Conservation (phyloP, 2,888 invertebrate genomes). For the Steromphala cineraria region DNA sequence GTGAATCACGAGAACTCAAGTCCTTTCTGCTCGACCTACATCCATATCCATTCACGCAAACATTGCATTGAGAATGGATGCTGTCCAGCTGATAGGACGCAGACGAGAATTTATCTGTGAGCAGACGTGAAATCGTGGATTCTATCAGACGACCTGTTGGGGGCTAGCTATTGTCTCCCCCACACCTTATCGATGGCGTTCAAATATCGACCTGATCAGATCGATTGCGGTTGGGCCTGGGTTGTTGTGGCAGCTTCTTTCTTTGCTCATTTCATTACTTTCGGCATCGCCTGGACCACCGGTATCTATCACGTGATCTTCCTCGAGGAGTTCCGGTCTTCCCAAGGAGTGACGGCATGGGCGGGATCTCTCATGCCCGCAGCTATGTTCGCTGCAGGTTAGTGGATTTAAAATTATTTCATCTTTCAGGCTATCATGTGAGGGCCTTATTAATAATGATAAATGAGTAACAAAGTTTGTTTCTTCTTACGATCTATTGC, state of each 20-base stretch:
- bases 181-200: background rate
- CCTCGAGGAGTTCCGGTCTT: conserved; percentile 48
- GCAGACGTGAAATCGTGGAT: background rate
- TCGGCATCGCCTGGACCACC: conserved; percentile 60
- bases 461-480: no score
- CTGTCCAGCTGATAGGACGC: no score
- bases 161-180: background rate
- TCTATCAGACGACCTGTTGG: no score
- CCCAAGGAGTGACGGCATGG: conserved; percentile 51
- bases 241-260: conserved; percentile 48
- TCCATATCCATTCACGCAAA: no score
- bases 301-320: conserved; percentile 62
- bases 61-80: no score
- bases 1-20: no score
- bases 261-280: conserved; percentile 49
- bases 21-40: no score
- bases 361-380: conserved; percentile 55
- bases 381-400: conserved; percentile 53
- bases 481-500: no score
- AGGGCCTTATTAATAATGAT: no score
- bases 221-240: conserved; percentile 55
- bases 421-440: no score
- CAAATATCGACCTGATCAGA: conserved; percentile 20
- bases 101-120: no score
- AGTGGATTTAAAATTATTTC: background rate